phyloP scores from a whole-genome alignment of 2,113 vertebrate genomes.

The Acanthochromis polyacanthus region DNA sequence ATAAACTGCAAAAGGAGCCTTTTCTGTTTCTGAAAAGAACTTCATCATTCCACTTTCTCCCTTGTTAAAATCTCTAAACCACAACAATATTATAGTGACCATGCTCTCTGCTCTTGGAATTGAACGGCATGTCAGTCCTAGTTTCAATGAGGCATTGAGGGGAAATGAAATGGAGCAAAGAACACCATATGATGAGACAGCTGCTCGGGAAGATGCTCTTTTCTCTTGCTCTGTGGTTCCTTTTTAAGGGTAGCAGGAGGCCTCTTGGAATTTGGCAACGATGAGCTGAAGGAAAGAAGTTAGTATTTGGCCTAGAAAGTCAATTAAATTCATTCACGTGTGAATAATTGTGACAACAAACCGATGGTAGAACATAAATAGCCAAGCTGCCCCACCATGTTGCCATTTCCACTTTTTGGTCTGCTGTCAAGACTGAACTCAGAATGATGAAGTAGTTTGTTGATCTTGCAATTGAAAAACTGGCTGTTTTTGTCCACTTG shows the following conservation, averaged over 20 bases:
- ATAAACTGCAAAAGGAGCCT: too few relatives aligned
- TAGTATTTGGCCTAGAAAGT: constrained; percentile 56
- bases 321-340: constrained; percentile 57
- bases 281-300: constrained; percentile 31
- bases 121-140: constrained; percentile 45
- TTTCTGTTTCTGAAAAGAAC: too few relatives aligned
- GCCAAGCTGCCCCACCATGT: constrained; percentile 15
- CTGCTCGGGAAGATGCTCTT: constrained; percentile 66
- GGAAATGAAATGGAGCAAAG: constrained; percentile 59
- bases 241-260: constrained; percentile 48
- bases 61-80: too few relatives aligned
- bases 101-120: constrained; percentile 20
- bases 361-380: constrained; percentile 32
- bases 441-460: constrained; percentile 28
- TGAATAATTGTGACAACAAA: constrained; percentile 50
- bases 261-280: constrained; percentile 43
- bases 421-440: constrained; percentile 28
- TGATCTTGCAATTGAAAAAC: constrained; percentile 32
- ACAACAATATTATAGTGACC: constrained; percentile 1
- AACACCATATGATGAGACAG: constrained; percentile 73
- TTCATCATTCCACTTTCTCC: too few relatives aligned
- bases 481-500: background rate
- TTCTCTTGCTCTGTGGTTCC: constrained; percentile 42
- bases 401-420: constrained; percentile 32
- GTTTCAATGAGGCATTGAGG: constrained; percentile 57